phyloP scores from a whole-genome alignment of 2,113 vertebrate species.

The Ardeotis arabs region DNA sequence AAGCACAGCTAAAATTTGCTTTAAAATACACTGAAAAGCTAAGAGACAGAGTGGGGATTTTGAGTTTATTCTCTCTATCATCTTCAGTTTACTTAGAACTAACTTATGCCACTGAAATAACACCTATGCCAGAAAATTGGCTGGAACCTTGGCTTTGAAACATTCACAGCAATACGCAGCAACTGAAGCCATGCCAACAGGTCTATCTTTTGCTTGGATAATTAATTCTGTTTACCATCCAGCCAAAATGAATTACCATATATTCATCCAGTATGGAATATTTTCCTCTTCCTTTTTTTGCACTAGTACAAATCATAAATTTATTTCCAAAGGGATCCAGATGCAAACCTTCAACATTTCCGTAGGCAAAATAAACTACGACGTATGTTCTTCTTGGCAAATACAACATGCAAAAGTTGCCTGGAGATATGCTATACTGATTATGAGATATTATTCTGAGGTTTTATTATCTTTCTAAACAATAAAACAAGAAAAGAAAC shows the following conservation, averaged over 20 bases:
- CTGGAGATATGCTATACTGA: slow-evolving; percentile 73
- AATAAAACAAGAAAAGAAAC: slow-evolving; percentile 67
- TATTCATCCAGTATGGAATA: background rate
- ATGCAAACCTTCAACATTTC: slow-evolving; percentile 36
- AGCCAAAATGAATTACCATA: slow-evolving; percentile 2
- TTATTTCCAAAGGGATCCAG: slow-evolving; percentile 45
- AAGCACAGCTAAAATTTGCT: background rate
- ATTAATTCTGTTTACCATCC: slow-evolving; percentile 36
- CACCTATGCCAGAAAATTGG: background rate
- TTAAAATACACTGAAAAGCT: background rate
- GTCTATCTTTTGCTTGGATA: background rate
- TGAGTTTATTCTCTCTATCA: background rate
- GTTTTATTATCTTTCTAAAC: slow-evolving; percentile 77
- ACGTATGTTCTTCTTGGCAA: slow-evolving; percentile 42
- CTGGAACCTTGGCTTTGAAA: background rate
- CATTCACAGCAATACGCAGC: background rate
- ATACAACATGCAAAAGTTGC: slow-evolving; percentile 47
- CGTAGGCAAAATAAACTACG: slow-evolving; percentile 30
- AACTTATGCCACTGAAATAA: background rate
- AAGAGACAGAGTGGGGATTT: background rate
- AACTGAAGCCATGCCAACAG: background rate
- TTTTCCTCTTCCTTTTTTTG: background rate
- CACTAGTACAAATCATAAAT: slow-evolving; percentile 22
- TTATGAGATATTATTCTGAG: slow-evolving; percentile 74
- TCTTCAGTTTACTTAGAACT: background rate